These are phyloP conservation scores for Pseudorhiza aurosa DNA, from an alignment of 30 jellyfish, hydroid and myxozoan genomes.

Conservation along the genomic window DNA sequence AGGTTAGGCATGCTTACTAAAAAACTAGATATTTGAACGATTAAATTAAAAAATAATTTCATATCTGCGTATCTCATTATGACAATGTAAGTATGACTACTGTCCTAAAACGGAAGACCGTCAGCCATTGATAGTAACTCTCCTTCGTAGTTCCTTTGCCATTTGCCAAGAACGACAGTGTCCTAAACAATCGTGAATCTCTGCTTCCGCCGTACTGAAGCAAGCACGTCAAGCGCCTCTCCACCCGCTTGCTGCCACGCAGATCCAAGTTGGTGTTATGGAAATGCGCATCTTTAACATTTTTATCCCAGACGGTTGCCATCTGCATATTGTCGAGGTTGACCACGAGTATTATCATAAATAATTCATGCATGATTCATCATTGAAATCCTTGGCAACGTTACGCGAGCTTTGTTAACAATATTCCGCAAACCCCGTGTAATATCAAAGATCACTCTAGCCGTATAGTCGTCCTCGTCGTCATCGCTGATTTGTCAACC, in stretches of 20 bases:
- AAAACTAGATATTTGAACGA: slow-evolving; percentile 53
- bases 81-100: not conserved
- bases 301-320: slow-evolving; percentile 50
- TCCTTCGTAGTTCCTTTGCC: too few species aligned
- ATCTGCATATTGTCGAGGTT: slow-evolving; percentile 61
- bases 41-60: slow-evolving; percentile 60
- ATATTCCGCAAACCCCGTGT: not conserved
- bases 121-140: too few species aligned
- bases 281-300: slow-evolving; percentile 16
- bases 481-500: not conserved
- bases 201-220: not conserved
- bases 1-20: slow-evolving; percentile 33
- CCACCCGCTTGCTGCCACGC: slow-evolving; percentile 8
- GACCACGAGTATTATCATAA: slow-evolving; percentile 57
- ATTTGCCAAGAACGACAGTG: too few species aligned
- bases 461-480: not conserved
- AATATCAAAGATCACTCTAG: slow-evolving; percentile 46
- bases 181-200: too few species aligned
- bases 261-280: not conserved
- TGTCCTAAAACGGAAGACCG: slow-evolving; percentile 10
- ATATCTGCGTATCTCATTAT: slow-evolving; percentile 36
- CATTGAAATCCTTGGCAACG: slow-evolving; percentile 52
- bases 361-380: slow-evolving; percentile 57
- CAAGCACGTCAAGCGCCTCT: not conserved
- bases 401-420: slow-evolving; percentile 29